These are phyloP conservation scores for Emydoidea blandingii DNA, from an alignment of 2,797 vertebrate species.

Conservation along the genomic window DNA sequence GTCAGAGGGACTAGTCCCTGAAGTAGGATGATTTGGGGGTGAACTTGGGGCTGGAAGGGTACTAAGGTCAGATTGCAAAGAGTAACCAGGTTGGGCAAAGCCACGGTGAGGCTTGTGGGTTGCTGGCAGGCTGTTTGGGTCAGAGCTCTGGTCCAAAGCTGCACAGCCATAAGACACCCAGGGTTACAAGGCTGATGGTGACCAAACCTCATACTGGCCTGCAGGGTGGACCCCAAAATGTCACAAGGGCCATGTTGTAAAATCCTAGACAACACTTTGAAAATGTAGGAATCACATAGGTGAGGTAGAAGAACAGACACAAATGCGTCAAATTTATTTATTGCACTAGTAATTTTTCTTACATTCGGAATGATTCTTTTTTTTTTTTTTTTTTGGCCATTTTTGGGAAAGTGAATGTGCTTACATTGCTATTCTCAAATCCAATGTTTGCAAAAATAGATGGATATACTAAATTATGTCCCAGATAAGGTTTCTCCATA, in stretches of 20 bases:
- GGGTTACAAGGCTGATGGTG: background rate
- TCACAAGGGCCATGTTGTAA: background rate
- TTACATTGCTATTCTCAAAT: constrained; percentile 44
- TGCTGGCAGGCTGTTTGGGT: background rate
- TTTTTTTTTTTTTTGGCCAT: background rate
- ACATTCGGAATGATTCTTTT: background rate
- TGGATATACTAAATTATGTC: background rate
- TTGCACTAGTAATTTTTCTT: background rate
- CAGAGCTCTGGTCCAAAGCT: background rate
- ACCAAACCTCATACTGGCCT: background rate
- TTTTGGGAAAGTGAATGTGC: constrained; percentile 23
- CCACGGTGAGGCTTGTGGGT: background rate
- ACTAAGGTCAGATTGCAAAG: too few relatives aligned
- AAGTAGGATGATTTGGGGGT: too few relatives aligned
- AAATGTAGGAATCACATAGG: fast-evolving
- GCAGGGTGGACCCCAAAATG: background rate
- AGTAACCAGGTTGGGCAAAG: too few relatives aligned
- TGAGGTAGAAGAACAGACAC: background rate
- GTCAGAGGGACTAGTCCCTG: too few relatives aligned
- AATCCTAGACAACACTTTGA: background rate
- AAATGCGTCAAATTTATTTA: background rate
- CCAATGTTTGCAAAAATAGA: background rate
- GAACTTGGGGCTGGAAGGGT: too few relatives aligned
- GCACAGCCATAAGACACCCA: background rate
- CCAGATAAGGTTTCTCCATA: constrained; percentile 41